Base-by-base conservation (phyloP, 1,140 invertebrate species). In the Penaeus indicus region DNA sequence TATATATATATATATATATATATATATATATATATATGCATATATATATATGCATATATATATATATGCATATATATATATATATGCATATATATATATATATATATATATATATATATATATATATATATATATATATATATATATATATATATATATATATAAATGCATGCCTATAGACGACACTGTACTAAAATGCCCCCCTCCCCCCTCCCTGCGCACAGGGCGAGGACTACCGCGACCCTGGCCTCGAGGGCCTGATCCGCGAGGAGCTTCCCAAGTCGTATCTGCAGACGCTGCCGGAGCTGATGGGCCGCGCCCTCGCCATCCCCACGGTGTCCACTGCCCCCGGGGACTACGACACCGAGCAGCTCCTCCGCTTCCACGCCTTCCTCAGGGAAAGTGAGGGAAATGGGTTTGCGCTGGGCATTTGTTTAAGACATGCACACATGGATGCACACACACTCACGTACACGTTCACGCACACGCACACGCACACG, bases 321-420 rank as follows among this genome's bases (percentile, higher is more conserved):
- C 75, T 88, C 18, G 21, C 54, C 87, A 88, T 88, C 25, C 87
- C 81, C 19, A 88, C 87, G 7, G 87, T 88, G 21, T 77, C 87
- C 27, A 54, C 8, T 11, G 79, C 67, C 7, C 25, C 4, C 1
- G 87, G 87, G 0, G 32, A 84, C 60, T 84, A 84, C 62, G 81
- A 88, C 18, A 85, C 25, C 0, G 25, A 89, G 22, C 32, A 89
- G 38, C 54, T 90, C 1, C 67, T 84, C 0, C 38, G 47, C 27
- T 90, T 87, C 32, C 85, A 90, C 69, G n/a, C 82, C 10, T 88
- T 87, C n/a, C 69, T 90, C 32, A 64, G 89, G 19, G 89, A 90
- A 7, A 87, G 89, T 90, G 42, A 86, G 89, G 77, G 11, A 27
- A 42, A 22, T 22, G 21, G 42, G 78, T 61, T 25, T 8, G 10